A percentile compares a stretch with the other conserved stretches of the same genome.
Evolutionary conservation across 2,797 vertebrate species (phyloP).

Genomic region (Dicrostonyx torquatus): DNA sequence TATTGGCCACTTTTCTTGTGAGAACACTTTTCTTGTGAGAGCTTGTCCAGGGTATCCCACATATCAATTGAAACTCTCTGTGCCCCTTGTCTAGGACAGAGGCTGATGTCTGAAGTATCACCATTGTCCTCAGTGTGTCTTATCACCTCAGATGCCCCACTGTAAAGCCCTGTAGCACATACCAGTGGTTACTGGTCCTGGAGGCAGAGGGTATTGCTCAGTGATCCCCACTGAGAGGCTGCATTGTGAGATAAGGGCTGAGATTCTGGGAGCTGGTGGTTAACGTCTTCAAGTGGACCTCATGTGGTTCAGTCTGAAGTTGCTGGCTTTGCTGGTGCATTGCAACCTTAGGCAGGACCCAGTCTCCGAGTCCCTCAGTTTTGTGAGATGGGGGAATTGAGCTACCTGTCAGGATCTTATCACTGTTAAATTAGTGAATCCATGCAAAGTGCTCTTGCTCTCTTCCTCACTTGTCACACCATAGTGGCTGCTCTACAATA

Average conservation of each 20-base stretch:
- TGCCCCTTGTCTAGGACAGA: slow-evolving; percentile 10
- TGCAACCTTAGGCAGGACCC: background rate
- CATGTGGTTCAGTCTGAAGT: rapidly evolving
- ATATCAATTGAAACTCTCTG: background rate
- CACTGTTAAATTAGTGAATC: background rate
- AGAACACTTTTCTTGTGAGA: too few species aligned
- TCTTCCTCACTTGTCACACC: background rate
- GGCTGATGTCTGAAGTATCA: background rate
- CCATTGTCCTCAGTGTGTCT: background rate
- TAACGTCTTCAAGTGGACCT: background rate
- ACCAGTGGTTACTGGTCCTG: background rate
- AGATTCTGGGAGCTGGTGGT: background rate
- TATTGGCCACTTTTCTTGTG: rapidly evolving
- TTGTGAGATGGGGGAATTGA: background rate
- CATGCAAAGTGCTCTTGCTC: background rate
- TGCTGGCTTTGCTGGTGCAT: rapidly evolving
- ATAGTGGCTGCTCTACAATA: background rate
- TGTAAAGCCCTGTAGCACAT: background rate
- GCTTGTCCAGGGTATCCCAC: background rate
- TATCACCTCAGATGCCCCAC: background rate
- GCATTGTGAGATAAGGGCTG: background rate
- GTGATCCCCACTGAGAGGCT: background rate
- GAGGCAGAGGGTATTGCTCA: background rate
- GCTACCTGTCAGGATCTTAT: background rate
- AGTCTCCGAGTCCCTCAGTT: background rate